Evolutionary conservation across 2,113 vertebrate genomes (phyloP).

Genomic region (Ciconia stormi): DNA sequence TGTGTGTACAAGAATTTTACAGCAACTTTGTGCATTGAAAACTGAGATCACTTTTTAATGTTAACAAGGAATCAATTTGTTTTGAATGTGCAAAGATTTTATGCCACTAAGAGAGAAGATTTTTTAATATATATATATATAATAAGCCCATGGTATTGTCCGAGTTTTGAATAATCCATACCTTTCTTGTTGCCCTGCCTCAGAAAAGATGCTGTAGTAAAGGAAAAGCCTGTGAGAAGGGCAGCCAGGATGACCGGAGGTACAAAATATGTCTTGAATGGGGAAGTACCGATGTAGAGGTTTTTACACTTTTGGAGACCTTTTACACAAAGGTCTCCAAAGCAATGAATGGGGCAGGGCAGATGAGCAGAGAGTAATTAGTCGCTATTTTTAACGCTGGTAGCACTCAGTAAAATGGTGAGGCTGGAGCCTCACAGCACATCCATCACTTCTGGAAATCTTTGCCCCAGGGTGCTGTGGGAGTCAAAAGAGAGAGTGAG

Average conservation of each 20-base stretch:
- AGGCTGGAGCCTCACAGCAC: background rate
- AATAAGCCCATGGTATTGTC: background rate
- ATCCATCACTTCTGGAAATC: background rate
- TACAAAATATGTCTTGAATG: background rate
- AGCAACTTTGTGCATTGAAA: background rate
- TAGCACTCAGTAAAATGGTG: background rate
- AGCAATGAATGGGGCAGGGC: background rate
- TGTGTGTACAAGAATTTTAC: background rate
- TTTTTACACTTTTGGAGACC: background rate
- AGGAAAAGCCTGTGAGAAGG: background rate
- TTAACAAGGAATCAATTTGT: slow-evolving; percentile 42
- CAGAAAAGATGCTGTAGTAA: background rate
- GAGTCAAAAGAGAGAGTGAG: background rate
- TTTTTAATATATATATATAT: background rate
- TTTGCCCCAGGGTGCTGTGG: background rate
- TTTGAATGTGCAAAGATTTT: slow-evolving; percentile 49
- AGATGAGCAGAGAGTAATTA: background rate
- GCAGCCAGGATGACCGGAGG: background rate
- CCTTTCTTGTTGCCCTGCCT: background rate
- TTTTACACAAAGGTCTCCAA: background rate
- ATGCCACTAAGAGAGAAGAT: background rate
- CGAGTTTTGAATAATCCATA: background rate
- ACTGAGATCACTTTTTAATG: background rate
- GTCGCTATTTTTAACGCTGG: background rate
- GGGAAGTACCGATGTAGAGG: background rate